phyloP scores from a whole-genome alignment of 2,797 vertebrate genomes.

The Squalus acanthias region DNA sequence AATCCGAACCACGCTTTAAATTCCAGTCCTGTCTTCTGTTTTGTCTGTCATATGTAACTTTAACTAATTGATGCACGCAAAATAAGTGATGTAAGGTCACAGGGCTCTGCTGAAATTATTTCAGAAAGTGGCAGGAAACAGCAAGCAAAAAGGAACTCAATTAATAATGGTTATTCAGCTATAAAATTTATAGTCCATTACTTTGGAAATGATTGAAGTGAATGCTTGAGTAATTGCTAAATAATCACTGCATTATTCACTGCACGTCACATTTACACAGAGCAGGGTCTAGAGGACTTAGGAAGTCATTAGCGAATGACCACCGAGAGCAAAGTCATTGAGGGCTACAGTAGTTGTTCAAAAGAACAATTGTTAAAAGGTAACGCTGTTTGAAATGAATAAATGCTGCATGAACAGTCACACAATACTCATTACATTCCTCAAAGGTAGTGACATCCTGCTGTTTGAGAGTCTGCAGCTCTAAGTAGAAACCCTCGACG shows the following conservation, averaged over 20 bases:
- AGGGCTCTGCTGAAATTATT: slow-evolving; percentile 24
- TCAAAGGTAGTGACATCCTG: background rate
- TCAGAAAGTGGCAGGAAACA: slow-evolving; percentile 34
- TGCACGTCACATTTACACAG: slow-evolving; percentile 29
- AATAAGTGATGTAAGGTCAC: slow-evolving; percentile 34
- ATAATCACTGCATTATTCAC: slow-evolving; percentile 30
- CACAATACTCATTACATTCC: background rate
- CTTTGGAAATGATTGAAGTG: slow-evolving; percentile 37
- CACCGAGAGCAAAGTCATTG: slow-evolving; percentile 34
- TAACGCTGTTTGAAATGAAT: slow-evolving; percentile 26
- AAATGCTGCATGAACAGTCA: slow-evolving; percentile 6
- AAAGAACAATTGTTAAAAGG: slow-evolving; percentile 34
- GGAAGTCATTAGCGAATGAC: slow-evolving; percentile 33
- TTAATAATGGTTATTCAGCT: slow-evolving; percentile 38
- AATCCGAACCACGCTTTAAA: slow-evolving; percentile 5
- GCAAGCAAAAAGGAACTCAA: slow-evolving; percentile 34
- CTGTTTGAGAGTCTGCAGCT: background rate
- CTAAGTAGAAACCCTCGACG: background rate
- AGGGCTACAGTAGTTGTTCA: background rate
- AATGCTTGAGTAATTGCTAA: slow-evolving; percentile 37
- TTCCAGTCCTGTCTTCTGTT: slow-evolving; percentile 17
- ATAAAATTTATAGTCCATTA: slow-evolving; percentile 39
- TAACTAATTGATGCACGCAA: slow-evolving; percentile 35
- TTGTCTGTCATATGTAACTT: slow-evolving; percentile 31
- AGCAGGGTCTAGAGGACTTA: background rate